A percentile compares a stretch with the other conserved stretches of the same genome.
phyloP scores from a whole-genome alignment of 2,888 invertebrate genomes.

The Phlogophora meticulosa region DNA sequence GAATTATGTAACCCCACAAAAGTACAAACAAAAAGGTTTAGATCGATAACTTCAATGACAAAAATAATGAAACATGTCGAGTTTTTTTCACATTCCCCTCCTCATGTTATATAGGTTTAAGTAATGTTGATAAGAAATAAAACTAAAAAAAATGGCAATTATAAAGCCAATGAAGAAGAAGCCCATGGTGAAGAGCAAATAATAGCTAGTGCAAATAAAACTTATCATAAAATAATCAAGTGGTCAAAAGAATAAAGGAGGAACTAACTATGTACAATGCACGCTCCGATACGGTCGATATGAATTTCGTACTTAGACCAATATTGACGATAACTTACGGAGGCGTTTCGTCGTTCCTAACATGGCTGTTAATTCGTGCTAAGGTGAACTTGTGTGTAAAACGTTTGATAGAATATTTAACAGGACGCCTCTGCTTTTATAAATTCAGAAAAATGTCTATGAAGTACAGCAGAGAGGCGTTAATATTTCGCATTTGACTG shows the following conservation, averaged over 20 bases:
- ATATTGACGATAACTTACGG: slow-evolving; percentile 71
- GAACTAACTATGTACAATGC: slow-evolving; percentile 36
- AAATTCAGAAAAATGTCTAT: slow-evolving; percentile 52
- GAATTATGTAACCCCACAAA: slow-evolving; percentile 8
- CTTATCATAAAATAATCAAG: background rate
- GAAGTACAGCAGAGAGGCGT: slow-evolving; percentile 23
- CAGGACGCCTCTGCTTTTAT: slow-evolving; percentile 77
- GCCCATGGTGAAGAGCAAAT: slow-evolving; percentile 11
- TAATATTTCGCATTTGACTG: slow-evolving; percentile 21
- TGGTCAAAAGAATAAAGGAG: slow-evolving; percentile 33
- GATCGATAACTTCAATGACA: slow-evolving; percentile 32
- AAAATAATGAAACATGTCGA: background rate
- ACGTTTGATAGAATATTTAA: slow-evolving; percentile 72
- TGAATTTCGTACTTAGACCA: slow-evolving; percentile 47
- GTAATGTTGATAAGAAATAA: background rate
- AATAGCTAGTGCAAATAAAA: slow-evolving; percentile 6
- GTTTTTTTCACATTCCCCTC: slow-evolving; percentile 7
- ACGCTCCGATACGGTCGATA: slow-evolving; percentile 42
- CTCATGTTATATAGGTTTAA: background rate
- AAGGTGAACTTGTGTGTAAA: slow-evolving; percentile 81
- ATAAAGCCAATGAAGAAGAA: too few species aligned
- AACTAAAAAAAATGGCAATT: background rate
- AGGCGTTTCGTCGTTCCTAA: slow-evolving; percentile 75
- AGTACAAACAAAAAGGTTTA: background rate
- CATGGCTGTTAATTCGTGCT: slow-evolving; percentile 78